Evolutionary conservation across 1,140 invertebrate species (phyloP).

Genomic region (Meloidogyne floridensis): DNA sequence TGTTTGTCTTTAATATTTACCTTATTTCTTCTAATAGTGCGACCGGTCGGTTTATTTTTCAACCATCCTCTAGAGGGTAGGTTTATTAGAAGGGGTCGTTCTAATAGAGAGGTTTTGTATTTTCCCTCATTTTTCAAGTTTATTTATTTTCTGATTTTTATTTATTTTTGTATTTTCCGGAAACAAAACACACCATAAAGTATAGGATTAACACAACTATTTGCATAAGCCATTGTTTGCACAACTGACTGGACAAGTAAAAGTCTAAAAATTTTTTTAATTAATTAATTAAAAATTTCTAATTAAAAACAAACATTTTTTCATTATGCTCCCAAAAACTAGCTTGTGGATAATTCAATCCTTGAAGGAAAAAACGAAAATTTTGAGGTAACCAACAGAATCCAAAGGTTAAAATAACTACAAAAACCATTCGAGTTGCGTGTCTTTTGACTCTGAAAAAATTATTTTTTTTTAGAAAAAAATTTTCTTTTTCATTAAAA

Average conservation of each 20-base stretch:
- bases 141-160: no score
- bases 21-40: no score
- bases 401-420: constrained; percentile 91
- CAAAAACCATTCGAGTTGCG: constrained; percentile 87
- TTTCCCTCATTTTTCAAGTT: no score
- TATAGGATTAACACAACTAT: constrained; percentile 91
- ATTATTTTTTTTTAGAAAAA: not conserved
- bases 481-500: not conserved
- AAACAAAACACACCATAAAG: constrained; percentile 72
- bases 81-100: no score
- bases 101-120: no score
- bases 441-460: constrained; percentile 73
- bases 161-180: no score
- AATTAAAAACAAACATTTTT: not conserved
- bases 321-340: constrained; percentile 50
- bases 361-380: constrained; percentile 68
- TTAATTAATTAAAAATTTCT: not conserved
- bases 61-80: no score
- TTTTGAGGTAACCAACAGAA: constrained; percentile 93
- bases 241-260: constrained; percentile 38
- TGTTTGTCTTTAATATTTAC: no score
- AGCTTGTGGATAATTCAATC: constrained; percentile 46
- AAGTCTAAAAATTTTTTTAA: constrained; percentile 2
- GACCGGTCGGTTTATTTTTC: no score
- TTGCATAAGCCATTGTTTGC: constrained; percentile 90